Conservation (phyloP, 2,888 invertebrate species). For the Herminia tarsipennalis region DNA sequence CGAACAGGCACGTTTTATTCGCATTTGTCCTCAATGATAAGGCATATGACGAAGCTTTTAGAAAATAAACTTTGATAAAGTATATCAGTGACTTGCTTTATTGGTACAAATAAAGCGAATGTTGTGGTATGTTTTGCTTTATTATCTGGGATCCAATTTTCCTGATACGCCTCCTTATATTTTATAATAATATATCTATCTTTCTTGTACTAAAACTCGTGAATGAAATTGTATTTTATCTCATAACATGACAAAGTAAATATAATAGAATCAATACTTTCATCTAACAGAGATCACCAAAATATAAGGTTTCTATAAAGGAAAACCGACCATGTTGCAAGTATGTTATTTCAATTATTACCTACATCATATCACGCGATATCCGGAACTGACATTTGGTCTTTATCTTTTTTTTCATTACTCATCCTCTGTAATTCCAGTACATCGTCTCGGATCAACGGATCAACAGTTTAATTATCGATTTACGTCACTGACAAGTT, state of each 20-base stretch:
- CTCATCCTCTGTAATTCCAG: slow-evolving; percentile 26
- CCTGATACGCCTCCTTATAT: too few species aligned
- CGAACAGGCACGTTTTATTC: not conserved
- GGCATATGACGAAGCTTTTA: not conserved
- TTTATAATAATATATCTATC: too few species aligned
- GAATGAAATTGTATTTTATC: not conserved
- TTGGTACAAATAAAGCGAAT: too few species aligned
- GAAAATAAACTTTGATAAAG: too few species aligned
- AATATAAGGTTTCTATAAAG: slow-evolving; percentile 14
- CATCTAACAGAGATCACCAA: slow-evolving; percentile 8
- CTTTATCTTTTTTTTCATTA: slow-evolving; percentile 16
- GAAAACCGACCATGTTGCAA: slow-evolving; percentile 8
- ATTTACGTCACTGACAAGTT: slow-evolving; percentile 31
- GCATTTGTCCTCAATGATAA: not conserved
- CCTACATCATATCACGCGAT: slow-evolving; percentile 10
- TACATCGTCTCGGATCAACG: slow-evolving; percentile 24
- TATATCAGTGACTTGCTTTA: too few species aligned
- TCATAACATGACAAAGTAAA: not conserved
- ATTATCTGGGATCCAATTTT: too few species aligned
- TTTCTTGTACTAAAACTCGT: too few species aligned
- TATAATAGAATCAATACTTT: slow-evolving; percentile 25
- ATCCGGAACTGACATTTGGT: slow-evolving; percentile 19
- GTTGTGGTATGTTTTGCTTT: too few species aligned
- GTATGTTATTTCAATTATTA: slow-evolving; percentile 17
- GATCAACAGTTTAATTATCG: slow-evolving; percentile 32